phyloP scores from a whole-genome alignment of 1,140 invertebrate species.

The Drosophila aff. region DNA sequence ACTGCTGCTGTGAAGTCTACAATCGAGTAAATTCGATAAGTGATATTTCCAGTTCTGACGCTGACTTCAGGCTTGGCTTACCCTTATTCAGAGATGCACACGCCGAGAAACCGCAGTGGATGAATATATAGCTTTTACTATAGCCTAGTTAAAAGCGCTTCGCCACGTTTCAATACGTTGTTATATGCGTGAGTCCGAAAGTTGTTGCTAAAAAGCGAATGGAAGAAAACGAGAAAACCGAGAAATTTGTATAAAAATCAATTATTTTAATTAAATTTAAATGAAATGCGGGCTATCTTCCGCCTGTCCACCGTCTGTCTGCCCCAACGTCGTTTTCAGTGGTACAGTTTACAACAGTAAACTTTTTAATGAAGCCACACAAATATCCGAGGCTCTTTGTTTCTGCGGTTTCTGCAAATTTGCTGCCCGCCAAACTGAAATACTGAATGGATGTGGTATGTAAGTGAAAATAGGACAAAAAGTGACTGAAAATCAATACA shows the following conservation, averaged over 20 bases:
- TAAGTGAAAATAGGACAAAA: conserved; percentile 23
- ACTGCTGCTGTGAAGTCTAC: conserved; percentile 68
- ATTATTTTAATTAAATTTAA: conserved; percentile 83
- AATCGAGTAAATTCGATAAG: conserved; percentile 13
- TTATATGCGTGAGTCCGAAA: conserved; percentile 48
- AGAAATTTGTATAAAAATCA: conserved; percentile 66
- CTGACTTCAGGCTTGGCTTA: conserved; percentile 7
- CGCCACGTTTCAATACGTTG: conserved; percentile 37
- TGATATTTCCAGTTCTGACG: neutral
- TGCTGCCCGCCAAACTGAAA: conserved; percentile 20
- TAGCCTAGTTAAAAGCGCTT: conserved; percentile 66
- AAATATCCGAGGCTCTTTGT: conserved; percentile 38
- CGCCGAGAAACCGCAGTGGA: conserved; percentile 29
- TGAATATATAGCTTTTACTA: conserved; percentile 31
- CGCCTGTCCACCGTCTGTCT: neutral
- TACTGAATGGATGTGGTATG: neutral
- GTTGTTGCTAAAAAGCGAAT: conserved; percentile 60
- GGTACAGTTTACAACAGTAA: conserved; percentile 18
- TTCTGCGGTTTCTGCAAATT: conserved; percentile 37
- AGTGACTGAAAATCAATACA: conserved; percentile 60
- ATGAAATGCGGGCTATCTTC: conserved; percentile 44
- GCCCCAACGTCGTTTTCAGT: neutral
- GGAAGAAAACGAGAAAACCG: neutral
- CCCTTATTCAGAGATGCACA: conserved; percentile 38
- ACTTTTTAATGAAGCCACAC: conserved; percentile 43